Base-by-base conservation (phyloP, 2,888 invertebrate genomes). In the Drosophila nr. fundita region DNA sequence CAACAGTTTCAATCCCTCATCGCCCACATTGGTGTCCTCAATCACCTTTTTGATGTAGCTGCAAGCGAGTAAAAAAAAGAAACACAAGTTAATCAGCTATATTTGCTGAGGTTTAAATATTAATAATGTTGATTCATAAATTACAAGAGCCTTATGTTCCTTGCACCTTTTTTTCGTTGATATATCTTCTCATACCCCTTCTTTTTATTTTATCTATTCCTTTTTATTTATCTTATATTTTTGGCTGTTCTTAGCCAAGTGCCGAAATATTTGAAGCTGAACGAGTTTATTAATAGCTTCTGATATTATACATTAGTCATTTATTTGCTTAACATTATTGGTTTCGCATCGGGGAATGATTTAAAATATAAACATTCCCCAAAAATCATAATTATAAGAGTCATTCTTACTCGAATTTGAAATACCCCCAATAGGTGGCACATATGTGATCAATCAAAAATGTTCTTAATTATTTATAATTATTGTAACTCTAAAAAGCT, bases 1-100 rank as follows among this genome's bases (percentile, higher is more conserved):
- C 42, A 99, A 94, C 71, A 99, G 94, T 91, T 97, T 96, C 52
- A 98, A 95, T 5, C 97, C 97, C 80, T 99, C 99, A 79, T 99
- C 99, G 57, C 97, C 97, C 50, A 96, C 96, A 93, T 97, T 98
- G 53, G 97, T 97, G 91, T 99, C 99, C 93, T 99, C 99, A 21
- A 99, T 97, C 50, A 99, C 94, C 93, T 99, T 99, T 93, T 99
- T 99, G 91, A 99, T 96, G 92, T 98, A 98, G 82, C 96, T 96
- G 83, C 10, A 78, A 77, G 7, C 36, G 27, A 24, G 7, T 7
- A 52, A 27, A 15, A 29, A 21, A 21, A 55, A 13, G 0, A 24
- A 53, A 10, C 15, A 8, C 4, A 18, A 15, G 30, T 42, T 21
- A 40, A 5, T n/a, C 3, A 55, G 8, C 18, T n/a, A n/a, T 13